phyloP scores from a whole-genome alignment of 1,140 invertebrate genomes.

The Paraescarpia echinospica region DNA sequence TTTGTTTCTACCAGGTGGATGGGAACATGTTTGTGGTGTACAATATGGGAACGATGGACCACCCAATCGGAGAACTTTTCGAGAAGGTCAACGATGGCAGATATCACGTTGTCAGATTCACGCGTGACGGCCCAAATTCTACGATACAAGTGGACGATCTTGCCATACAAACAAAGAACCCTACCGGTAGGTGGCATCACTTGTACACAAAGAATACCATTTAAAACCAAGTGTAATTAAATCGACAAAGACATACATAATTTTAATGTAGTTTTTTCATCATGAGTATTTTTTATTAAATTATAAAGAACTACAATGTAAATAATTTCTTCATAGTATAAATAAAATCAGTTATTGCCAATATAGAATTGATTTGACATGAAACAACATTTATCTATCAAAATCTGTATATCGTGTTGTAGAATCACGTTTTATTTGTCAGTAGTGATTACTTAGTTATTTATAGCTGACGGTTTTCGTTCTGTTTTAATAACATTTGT shows the following conservation, averaged over 20 bases:
- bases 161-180: conserved; percentile 30
- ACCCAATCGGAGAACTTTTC: conserved; percentile 86
- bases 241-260: background rate
- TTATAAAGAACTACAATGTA: background rate
- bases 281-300: background rate
- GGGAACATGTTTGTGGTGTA: conserved; percentile 91
- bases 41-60: conserved; percentile 88
- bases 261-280: background rate
- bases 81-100: conserved; percentile 88
- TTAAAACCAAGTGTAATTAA: background rate
- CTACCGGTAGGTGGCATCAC: conserved; percentile 30
- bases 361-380: background rate
- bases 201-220: background rate
- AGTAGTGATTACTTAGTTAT: background rate
- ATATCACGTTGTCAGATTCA: conserved; percentile 91
- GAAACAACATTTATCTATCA: background rate
- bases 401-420: background rate
- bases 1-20: conserved; percentile 56
- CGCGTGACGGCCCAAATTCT: conserved; percentile 82
- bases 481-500: background rate
- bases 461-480: background rate
- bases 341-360: background rate
- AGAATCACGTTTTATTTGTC: background rate
- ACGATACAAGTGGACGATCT: conserved; percentile 91
- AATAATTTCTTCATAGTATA: background rate